These are phyloP conservation scores for Danaus melanippus DNA, from an alignment of 1,140 invertebrate genomes.

Conservation along the genomic window DNA sequence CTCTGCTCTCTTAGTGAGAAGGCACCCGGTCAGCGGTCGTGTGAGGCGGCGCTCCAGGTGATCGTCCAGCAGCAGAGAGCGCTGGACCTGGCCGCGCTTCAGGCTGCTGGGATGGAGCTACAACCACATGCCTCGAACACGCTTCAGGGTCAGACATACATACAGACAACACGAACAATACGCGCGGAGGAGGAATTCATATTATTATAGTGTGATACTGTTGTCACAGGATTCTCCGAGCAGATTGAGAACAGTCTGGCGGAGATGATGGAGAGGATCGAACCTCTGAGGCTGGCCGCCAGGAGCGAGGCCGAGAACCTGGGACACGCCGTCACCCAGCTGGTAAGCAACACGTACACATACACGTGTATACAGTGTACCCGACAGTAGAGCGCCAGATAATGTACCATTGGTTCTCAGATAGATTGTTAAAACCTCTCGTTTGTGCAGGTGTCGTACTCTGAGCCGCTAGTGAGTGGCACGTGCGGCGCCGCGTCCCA, in stretches of 20 bases:
- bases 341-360: constrained; percentile 70
- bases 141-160: constrained; percentile 74
- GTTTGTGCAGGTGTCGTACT: constrained; percentile 34
- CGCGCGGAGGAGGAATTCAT: too few species aligned
- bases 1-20: constrained; percentile 79
- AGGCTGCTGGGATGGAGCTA: constrained; percentile 88
- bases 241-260: constrained; percentile 81
- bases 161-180: too few species aligned
- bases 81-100: constrained; percentile 89
- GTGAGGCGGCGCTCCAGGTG: constrained; percentile 87
- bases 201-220: too few species aligned
- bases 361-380: too few species aligned
- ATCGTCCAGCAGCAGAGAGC: constrained; percentile 84
- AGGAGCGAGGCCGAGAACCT: constrained; percentile 94
- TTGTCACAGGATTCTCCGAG: constrained; percentile 78
- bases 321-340: constrained; percentile 88
- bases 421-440: not conserved
- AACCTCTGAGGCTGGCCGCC: constrained; percentile 85
- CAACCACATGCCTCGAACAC: constrained; percentile 80
- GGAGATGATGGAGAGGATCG: constrained; percentile 85
- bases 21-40: constrained; percentile 96
- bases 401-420: too few species aligned
- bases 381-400: too few species aligned
- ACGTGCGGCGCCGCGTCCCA: constrained; percentile 92
- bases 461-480: constrained; percentile 79